Evolutionary conservation across 2,113 vertebrate genomes (phyloP).

Genomic region (Raja brachyura): DNA sequence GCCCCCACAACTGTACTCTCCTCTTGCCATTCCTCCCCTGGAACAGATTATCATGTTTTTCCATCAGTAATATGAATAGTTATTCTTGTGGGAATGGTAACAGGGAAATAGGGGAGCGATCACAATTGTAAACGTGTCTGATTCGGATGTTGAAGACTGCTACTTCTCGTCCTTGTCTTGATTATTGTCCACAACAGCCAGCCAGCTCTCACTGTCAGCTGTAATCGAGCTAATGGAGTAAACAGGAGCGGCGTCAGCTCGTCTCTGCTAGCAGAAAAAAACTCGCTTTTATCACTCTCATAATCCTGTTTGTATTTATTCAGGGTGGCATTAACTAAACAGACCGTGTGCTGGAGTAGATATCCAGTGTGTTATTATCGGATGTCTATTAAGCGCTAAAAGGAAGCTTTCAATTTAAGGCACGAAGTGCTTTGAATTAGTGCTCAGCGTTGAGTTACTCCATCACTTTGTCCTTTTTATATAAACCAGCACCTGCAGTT

Average conservation of each 20-base stretch:
- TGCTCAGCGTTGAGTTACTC: too few relatives aligned
- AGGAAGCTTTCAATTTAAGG: slow-evolving; percentile 7
- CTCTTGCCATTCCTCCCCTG: not conserved
- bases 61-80: not conserved
- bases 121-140: not conserved
- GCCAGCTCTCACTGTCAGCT: not conserved
- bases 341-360: not conserved
- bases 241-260: slow-evolving; percentile 27
- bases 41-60: not conserved
- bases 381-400: not conserved
- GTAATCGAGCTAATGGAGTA: not conserved
- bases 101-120: not conserved
- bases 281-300: not conserved
- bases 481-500: too few relatives aligned
- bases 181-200: not conserved
- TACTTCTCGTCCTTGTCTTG: not conserved
- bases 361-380: slow-evolving; percentile 11
- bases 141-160: not conserved
- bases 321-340: slow-evolving; percentile 14
- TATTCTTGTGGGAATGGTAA: not conserved
- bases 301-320: slow-evolving; percentile 36
- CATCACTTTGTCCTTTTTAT: too few relatives aligned
- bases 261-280: slow-evolving; percentile 21
- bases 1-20: not conserved
- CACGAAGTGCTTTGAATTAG: too few relatives aligned